Base-by-base conservation (phyloP, 2,113 vertebrate species). In the Lontra canadensis region DNA sequence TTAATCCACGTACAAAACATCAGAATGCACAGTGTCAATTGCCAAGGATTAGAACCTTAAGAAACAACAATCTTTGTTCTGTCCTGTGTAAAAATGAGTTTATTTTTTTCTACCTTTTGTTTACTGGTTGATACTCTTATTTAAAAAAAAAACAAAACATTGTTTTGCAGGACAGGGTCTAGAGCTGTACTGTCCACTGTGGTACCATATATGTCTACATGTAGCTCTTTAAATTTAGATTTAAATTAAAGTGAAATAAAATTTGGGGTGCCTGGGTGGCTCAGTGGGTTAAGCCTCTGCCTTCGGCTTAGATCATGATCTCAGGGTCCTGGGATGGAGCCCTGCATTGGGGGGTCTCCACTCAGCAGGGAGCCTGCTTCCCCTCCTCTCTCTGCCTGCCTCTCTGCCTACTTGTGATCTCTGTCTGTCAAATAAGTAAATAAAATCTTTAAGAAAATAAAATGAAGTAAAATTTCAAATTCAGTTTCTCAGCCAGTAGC, bases 201-300 rank as follows among this genome's bases (percentile, higher is more conserved):
- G 71, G 47, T 84, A 92, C 3, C 42, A 31, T 44, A n/a, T n/a
- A 69, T 67, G 47, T n/a, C 79, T 31, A 73, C 34, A 10, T 88
- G 59, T 73, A 65, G 52, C 36, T 85, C 39, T 95, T 74, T 84
- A 63, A 55, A 44, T 76, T 83, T 88, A 69, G 55, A 52, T 69
- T 90, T 86, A 57, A 78, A 59, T 94, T 92, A 73, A 90, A 89
- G 61, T 84, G 73, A 89, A 95, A 74, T 81, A 59, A n/a, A 78
- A 55, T 49, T 42, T 84, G 52, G 52, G 52, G 52, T 18, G 17
- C 52, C 52, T 55, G 52, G 17, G 17, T 55, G 52, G 52, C 52
- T 55, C 52, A 55, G 15, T 55, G 52, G 52, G 52, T 55, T 55
- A 55, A 18, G 52, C 52, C 52, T 55, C 52, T 55, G 52, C 52